Evolutionary conservation across 2,888 invertebrate species (phyloP).

Genomic region (Rotaria socialis): DNA sequence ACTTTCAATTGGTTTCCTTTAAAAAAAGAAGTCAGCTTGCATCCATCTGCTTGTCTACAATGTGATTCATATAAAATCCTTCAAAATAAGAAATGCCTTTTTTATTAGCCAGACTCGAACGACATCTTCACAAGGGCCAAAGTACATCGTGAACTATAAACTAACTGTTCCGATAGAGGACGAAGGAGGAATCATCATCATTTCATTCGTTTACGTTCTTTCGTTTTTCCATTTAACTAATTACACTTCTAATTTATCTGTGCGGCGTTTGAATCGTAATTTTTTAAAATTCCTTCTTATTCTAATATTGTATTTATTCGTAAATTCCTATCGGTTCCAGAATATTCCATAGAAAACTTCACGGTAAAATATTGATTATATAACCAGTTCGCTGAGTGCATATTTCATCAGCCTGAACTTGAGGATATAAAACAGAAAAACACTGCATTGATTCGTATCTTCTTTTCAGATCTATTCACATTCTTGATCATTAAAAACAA

Average conservation of each 20-base stretch:
- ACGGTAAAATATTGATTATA: neutral
- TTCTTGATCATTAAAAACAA: neutral
- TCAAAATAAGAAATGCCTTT: too few relatives aligned
- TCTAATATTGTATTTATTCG: neutral
- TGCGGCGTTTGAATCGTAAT: neutral
- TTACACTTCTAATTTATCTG: neutral
- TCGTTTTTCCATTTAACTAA: neutral
- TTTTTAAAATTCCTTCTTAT: neutral
- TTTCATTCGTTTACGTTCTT: neutral
- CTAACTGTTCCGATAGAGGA: neutral
- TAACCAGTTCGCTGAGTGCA: neutral
- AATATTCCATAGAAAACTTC: neutral
- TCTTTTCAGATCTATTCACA: constrained; percentile 1
- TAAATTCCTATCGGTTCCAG: neutral
- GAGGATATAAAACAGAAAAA: neutral
- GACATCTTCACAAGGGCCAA: neutral
- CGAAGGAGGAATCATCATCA: neutral
- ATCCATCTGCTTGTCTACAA: too few relatives aligned
- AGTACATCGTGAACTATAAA: neutral
- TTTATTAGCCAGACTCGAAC: neutral
- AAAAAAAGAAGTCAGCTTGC: too few relatives aligned
- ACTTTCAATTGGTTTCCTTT: too few relatives aligned
- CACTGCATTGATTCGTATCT: neutral
- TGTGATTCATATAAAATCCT: too few relatives aligned
- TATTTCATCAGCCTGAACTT: neutral